phyloP scores from a whole-genome alignment of 2,113 vertebrate species.

The Guaruba guarouba region DNA sequence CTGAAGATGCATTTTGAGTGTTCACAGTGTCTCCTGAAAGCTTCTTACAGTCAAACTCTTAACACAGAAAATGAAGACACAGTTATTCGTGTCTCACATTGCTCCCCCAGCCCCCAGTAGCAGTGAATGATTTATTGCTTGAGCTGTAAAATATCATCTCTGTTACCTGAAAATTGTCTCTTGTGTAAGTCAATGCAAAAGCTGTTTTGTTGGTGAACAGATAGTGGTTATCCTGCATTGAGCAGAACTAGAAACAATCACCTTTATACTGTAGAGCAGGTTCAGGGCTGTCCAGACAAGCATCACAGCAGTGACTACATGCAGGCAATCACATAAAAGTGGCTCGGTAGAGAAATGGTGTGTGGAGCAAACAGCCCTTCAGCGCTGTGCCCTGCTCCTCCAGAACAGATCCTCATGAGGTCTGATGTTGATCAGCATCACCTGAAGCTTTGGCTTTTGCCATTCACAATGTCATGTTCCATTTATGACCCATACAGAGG shows the following conservation, averaged over 20 bases:
- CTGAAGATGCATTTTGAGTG: background rate
- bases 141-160: background rate
- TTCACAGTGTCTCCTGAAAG: background rate
- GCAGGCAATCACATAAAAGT: background rate
- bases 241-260: background rate
- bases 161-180: background rate
- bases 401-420: background rate
- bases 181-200: background rate
- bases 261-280: background rate
- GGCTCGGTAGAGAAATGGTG: background rate
- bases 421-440: background rate
- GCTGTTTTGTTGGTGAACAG: background rate
- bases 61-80: background rate
- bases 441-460: rapidly evolving
- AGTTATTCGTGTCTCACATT: background rate
- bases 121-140: background rate
- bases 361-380: background rate
- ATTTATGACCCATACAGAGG: background rate
- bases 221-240: rapidly evolving
- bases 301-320: background rate
- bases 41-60: background rate
- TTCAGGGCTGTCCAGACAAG: background rate
- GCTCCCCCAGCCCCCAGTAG: background rate
- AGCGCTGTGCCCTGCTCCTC: background rate
- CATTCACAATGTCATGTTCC: rapidly evolving